These are phyloP conservation scores for Pogona vitticeps DNA, from an alignment of 2,113 vertebrate species.

Conservation along the genomic window DNA sequence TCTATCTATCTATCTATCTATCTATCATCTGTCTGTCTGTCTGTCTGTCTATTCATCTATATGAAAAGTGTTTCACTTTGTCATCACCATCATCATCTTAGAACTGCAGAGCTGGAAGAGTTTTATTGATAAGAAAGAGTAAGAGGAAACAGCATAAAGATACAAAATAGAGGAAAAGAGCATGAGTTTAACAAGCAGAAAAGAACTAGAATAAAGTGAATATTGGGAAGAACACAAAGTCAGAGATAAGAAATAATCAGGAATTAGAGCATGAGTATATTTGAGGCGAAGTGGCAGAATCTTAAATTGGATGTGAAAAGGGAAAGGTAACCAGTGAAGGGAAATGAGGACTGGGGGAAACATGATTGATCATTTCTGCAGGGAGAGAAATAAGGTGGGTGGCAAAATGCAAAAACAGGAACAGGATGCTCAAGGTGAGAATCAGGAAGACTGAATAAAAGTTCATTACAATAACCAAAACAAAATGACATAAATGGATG, in stretches of 20 bases:
- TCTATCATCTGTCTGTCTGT: too few species aligned
- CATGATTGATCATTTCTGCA: constrained; percentile 10
- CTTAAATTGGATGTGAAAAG: constrained; percentile 9
- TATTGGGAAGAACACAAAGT: background rate
- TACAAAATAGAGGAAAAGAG: too few species aligned
- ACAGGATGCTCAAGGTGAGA: constrained; percentile 13
- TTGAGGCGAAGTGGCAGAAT: background rate
- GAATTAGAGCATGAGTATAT: constrained; percentile 5
- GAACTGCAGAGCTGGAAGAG: too few species aligned
- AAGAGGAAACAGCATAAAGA: too few species aligned
- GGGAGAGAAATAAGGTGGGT: background rate
- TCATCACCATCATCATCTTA: too few species aligned
- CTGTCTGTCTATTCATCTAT: too few species aligned
- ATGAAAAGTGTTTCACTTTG: too few species aligned
- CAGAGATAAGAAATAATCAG: background rate
- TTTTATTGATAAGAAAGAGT: too few species aligned
- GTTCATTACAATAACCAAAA: background rate
- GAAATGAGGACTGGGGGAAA: constrained; percentile 8
- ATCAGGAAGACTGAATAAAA: background rate
- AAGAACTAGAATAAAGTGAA: background rate
- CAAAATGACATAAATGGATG: background rate
- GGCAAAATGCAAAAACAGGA: constrained; percentile 11
- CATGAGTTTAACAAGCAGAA: background rate
- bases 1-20: too few species aligned
- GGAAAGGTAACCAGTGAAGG: background rate